Evolutionary conservation across 2,113 vertebrate species (phyloP), one percentile per base, ranked within the genome.

Genomic region (Orthochromis indermauri): DNA sequence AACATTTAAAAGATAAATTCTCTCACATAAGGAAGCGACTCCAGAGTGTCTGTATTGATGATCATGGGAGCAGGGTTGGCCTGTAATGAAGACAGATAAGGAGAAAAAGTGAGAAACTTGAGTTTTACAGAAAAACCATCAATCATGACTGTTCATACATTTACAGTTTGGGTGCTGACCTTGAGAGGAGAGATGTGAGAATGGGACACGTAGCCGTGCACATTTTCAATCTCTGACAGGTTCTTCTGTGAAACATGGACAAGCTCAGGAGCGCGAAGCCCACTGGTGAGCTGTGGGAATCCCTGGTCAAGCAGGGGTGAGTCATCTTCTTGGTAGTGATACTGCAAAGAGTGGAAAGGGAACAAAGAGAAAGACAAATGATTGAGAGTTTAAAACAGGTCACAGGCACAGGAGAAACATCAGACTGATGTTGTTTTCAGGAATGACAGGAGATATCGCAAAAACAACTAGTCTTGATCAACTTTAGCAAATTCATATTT

Each of bases 231-330:
- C 92, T 99, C 98, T 16, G 98, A 99, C 47, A 99, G 94, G 94
- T 98, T 99, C 96, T 99, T 99, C 94, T 99, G 98, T 2, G 98
- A 99, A 55, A 99, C 97, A 0, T 99, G 98, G 90, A 99, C 98
- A 4, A 99, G 97, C 91, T 99, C 98, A 1, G 98, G 98, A 7
- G 98, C 97, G 83, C 97, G 97, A 68, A 97, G 96, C 94, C 99
- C 98, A 0, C 97, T 97, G 83, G 97, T 98, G 91, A 99, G 96
- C 83, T 97, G 97, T 90, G 97, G 98, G 94, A 98, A 97, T 49
- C 96, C 97, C 90, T 97, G 98, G 95, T 99, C 98, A 1, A 97
- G 97, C 47, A 97, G 96, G 6, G 94, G 95, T 1, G 95, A 96
- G 1, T 98, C 97, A 40, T 99, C 98, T 97, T 99, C 98, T 95